Evolutionary conservation across 2,888 invertebrate species (phyloP).

Genomic region (Caenorhabditis sp.): DNA sequence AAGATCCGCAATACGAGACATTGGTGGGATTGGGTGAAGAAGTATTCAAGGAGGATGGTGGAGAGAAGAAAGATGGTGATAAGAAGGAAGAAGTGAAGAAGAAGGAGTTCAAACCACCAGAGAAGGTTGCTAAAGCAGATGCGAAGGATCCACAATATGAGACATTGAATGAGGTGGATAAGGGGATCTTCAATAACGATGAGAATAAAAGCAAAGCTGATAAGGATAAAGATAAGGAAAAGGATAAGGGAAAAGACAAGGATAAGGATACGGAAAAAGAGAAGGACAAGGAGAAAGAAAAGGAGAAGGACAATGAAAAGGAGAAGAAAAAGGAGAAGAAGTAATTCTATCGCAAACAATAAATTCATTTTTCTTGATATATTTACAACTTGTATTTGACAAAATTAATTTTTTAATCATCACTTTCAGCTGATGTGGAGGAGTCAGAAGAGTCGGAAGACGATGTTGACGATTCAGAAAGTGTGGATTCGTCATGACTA

Average conservation of each 20-base stretch:
- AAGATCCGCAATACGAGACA: conserved; percentile 51
- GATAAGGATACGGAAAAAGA: conserved; percentile 2
- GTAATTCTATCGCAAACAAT: background rate
- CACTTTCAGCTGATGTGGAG: background rate
- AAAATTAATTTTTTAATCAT: background rate
- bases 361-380: conserved; percentile 1
- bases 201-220: conserved; percentile 5
- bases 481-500: background rate
- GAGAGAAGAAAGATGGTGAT: conserved; percentile 7
- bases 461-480: background rate
- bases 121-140: conserved; percentile 40
- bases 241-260: conserved; percentile 2
- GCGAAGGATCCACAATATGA: conserved; percentile 52
- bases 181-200: conserved; percentile 44
- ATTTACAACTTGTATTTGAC: background rate
- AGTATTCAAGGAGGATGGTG: conserved; percentile 28
- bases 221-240: conserved; percentile 1
- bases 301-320: conserved; percentile 5
- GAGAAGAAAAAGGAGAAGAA: background rate
- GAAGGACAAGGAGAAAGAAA: conserved; percentile 3
- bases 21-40: conserved; percentile 34
- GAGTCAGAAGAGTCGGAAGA: background rate
- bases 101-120: conserved; percentile 43
- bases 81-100: conserved; percentile 14
- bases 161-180: conserved; percentile 44